phyloP scores from a whole-genome alignment of 2,888 invertebrate genomes.

The Sclerodermus sp. region DNA sequence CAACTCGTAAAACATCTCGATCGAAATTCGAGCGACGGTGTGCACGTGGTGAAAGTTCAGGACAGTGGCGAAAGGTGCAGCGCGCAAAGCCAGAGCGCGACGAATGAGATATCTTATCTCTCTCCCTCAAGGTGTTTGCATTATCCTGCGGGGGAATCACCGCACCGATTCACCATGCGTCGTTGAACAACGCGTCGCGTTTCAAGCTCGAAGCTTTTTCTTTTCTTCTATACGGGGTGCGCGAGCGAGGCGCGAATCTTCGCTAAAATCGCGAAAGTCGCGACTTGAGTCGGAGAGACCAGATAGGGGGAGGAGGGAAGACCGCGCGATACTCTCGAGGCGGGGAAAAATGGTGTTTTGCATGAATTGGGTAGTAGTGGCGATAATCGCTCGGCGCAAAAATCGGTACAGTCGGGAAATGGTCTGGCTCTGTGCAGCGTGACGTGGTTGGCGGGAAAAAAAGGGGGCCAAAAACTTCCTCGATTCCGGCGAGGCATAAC shows the following conservation, averaged over 20 bases:
- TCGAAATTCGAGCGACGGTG: neutral
- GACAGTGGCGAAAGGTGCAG: conserved; percentile 1
- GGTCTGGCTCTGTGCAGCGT: no score
- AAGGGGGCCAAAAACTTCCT: conserved; percentile 26
- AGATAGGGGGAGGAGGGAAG: no score
- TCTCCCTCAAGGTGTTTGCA: conserved; percentile 3
- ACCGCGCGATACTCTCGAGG: no score
- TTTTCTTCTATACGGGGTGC: no score
- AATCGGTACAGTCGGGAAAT: no score
- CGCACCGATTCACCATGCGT: neutral
- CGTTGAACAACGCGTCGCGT: no score
- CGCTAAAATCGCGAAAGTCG: no score
- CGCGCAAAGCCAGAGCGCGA: neutral
- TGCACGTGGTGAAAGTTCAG: neutral
- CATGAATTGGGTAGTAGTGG: no score
- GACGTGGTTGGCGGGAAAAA: conserved; percentile 3
- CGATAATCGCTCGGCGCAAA: no score
- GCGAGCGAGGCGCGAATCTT: no score
- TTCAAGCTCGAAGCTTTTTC: neutral
- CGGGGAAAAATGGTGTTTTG: no score
- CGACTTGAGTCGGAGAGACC: no score
- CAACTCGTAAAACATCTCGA: neutral
- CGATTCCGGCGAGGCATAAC: conserved; percentile 30
- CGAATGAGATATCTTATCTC: neutral
- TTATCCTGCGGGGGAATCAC: conserved; percentile 2